A percentile compares a stretch with the other conserved stretches of the same genome.
Conservation (phyloP, 2,888 invertebrate genomes). For the Muscina levida region DNA sequence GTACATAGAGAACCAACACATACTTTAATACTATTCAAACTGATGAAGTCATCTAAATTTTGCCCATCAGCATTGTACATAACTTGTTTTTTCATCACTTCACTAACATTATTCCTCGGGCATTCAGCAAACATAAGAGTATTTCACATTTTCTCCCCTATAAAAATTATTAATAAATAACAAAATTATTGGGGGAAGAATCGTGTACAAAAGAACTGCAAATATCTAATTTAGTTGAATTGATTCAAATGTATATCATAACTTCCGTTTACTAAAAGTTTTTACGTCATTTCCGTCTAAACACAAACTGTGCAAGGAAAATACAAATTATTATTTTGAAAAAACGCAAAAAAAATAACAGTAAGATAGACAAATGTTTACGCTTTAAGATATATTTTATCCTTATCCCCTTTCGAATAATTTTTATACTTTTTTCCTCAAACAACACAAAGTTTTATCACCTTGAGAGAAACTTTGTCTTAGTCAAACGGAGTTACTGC, state of each 20-base stretch:
- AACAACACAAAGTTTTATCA: not conserved
- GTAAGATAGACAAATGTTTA: not conserved
- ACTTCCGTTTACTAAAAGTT: slow-evolving; percentile 12
- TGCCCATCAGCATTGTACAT: too few species aligned
- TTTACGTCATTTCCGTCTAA: not conserved
- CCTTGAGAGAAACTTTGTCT: not conserved
- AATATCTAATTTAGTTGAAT: slow-evolving; percentile 8
- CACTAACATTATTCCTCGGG: too few species aligned
- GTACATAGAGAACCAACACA: too few species aligned
- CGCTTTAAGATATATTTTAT: not conserved
- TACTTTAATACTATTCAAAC: too few species aligned
- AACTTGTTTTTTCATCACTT: too few species aligned
- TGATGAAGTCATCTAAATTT: too few species aligned
- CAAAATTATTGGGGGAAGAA: not conserved
- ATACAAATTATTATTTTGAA: not conserved
- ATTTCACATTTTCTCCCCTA: too few species aligned
- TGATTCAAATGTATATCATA: slow-evolving; percentile 12
- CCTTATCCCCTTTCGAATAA: not conserved
- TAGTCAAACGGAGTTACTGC: not conserved
- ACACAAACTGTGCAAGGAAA: not conserved
- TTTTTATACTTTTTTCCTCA: not conserved
- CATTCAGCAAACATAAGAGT: too few species aligned
- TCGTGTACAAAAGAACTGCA: not conserved
- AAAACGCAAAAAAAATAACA: not conserved
- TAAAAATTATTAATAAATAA: slow-evolving; percentile 4